These are phyloP conservation scores for Manis crassicaudata DNA, from an alignment of 2,797 vertebrate genomes.

Conservation along the genomic window DNA sequence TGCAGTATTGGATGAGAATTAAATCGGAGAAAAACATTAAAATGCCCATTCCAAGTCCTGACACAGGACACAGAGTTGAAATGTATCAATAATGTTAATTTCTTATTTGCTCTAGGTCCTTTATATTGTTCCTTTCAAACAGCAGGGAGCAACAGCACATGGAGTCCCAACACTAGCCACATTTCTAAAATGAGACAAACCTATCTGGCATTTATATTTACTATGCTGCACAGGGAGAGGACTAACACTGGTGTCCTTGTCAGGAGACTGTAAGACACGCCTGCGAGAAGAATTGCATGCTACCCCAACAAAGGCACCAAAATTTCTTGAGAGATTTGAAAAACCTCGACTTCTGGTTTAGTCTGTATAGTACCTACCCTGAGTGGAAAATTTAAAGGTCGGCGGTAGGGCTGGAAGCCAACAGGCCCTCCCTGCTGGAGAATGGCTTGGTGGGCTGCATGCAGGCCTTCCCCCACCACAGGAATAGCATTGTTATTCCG, in stretches of 20 bases:
- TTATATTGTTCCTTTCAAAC: background rate
- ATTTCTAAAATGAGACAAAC: background rate
- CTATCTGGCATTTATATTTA: background rate
- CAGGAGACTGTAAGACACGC: background rate
- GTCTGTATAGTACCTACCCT: constrained; percentile 86
- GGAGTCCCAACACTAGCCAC: background rate
- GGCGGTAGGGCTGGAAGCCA: constrained; percentile 98
- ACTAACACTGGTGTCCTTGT: background rate
- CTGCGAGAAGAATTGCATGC: background rate
- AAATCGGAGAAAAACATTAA: background rate
- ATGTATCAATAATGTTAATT: background rate
- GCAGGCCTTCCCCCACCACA: constrained; percentile 96
- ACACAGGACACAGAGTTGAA: background rate
- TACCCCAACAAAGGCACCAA: background rate
- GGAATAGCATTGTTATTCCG: constrained; percentile 96
- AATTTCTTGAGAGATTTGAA: background rate
- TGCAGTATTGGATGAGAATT: background rate
- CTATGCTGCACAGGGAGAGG: background rate
- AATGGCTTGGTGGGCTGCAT: constrained; percentile 99
- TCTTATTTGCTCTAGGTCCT: background rate
- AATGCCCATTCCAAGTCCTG: background rate
- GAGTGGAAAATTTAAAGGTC: constrained; percentile 95
- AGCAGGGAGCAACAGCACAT: background rate
- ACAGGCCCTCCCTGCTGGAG: constrained; percentile 98
- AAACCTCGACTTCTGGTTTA: background rate